Base-by-base conservation (phyloP, 2,797 vertebrate genomes). In the Aratinga solstitialis region DNA sequence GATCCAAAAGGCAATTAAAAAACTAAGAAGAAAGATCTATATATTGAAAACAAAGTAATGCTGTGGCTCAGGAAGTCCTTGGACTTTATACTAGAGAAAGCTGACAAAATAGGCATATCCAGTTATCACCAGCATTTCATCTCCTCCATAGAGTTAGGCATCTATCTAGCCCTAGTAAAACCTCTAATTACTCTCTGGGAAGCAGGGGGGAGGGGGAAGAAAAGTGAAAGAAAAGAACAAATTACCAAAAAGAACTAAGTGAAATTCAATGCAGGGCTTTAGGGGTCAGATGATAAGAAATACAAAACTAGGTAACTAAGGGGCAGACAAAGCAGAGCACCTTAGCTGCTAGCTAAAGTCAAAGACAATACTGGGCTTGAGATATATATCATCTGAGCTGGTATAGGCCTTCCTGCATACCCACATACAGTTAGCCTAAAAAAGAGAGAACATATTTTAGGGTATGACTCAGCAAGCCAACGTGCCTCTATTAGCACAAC, bases 401-500 rank as follows among this genome's bases (percentile, higher is more conserved):
- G 18, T 54, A 17, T 21, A 22, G 22, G 68, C 66, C 73, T 72
- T 81, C 69, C 73, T 32, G n/a, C 10, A 79, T 84, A 77, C 76
- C 69, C 93, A 73, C 22, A 68, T 51, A 62, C 22, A 66, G 80
- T 22, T 47, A 90, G 79, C 54, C 80, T 68, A 63, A 90, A 62
- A 81, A 87, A 87, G 61, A 73, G 51, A 82, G 67, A 96, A 94
- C 90, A 94, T 71, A 95, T 95, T 95, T 94, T 91, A 94, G 51
- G 68, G 74, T 48, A 90, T 95, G 93, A 95, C 84, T 97, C 94
- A 95, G 48, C 23, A 89, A 93, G 86, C 59, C 87, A 75, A 24
- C 10, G 10, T 93, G 95, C 87, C 80, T 95, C 91, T 93, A 77
- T 94, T 79, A 96, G 94, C 80, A 93, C 77, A 94, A 89, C 93